Percentiles rank a stretch among this genome's conserved stretches.
Conservation (phyloP, 2,113 vertebrate species). For the Micromys minutus region DNA sequence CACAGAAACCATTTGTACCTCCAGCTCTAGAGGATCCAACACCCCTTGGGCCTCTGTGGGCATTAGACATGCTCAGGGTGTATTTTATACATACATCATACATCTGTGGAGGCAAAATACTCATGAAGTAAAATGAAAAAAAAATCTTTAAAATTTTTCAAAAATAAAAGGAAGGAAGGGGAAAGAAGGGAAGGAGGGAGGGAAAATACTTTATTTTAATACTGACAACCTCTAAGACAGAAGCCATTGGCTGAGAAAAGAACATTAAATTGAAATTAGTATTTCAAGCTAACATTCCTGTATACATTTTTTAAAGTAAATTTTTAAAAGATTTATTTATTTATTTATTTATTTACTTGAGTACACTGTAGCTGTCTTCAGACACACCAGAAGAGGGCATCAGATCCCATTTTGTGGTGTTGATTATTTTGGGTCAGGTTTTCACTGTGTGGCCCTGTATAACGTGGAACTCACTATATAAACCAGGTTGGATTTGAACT, state of each 20-base stretch:
- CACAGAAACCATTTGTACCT: background rate
- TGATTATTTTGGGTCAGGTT: background rate
- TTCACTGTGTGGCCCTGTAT: background rate
- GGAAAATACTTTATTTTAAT: background rate
- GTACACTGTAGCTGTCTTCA: no score
- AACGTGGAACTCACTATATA: background rate
- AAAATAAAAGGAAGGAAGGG: background rate
- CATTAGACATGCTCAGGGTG: background rate
- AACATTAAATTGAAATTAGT: background rate
- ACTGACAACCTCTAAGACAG: background rate
- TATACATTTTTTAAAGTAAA: background rate
- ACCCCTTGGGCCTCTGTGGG: background rate
- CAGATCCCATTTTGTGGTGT: no score
- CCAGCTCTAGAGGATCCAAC: no score
- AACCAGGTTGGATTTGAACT: background rate
- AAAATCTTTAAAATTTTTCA: background rate
- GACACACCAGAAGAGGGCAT: no score
- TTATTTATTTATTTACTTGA: no score
- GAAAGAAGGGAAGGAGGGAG: background rate
- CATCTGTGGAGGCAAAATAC: background rate
- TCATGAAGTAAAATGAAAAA: background rate
- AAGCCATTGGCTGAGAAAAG: background rate
- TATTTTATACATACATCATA: background rate
- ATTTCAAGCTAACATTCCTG: background rate
- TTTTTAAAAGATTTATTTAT: no score